phyloP scores from a whole-genome alignment of 2,888 invertebrate species.

The Cephus nigrinus region DNA sequence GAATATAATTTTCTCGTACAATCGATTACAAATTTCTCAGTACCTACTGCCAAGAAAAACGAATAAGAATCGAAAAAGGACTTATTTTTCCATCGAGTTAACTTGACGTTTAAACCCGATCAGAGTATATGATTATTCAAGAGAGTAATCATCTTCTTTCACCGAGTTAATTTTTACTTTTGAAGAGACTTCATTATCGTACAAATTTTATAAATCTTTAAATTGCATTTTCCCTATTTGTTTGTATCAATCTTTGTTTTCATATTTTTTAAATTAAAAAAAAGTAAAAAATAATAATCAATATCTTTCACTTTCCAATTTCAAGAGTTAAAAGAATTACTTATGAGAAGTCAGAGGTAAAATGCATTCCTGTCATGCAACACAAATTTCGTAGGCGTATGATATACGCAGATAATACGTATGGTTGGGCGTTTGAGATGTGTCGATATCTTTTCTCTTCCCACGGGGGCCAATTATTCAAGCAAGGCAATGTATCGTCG shows the following conservation, averaged over 20 bases:
- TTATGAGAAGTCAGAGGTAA: background rate
- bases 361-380: background rate
- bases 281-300: background rate
- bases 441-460: background rate
- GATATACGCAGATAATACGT: background rate
- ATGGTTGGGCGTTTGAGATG: background rate
- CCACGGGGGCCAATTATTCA: background rate
- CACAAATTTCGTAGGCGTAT: background rate
- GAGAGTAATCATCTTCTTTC: background rate
- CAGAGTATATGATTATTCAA: background rate
- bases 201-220: background rate
- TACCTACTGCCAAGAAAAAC: too few relatives aligned
- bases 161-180: background rate
- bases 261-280: background rate
- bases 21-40: too few relatives aligned
- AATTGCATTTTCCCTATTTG: background rate
- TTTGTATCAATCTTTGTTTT: background rate
- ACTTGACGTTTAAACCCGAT: background rate
- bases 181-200: background rate
- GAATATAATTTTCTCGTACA: too few relatives aligned
- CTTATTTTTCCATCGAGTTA: background rate
- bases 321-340: background rate
- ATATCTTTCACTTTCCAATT: background rate
- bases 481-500: background rate
- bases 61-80: too few relatives aligned